phyloP scores from a whole-genome alignment of 2,888 invertebrate species.

The Ornithoptera priamus region DNA sequence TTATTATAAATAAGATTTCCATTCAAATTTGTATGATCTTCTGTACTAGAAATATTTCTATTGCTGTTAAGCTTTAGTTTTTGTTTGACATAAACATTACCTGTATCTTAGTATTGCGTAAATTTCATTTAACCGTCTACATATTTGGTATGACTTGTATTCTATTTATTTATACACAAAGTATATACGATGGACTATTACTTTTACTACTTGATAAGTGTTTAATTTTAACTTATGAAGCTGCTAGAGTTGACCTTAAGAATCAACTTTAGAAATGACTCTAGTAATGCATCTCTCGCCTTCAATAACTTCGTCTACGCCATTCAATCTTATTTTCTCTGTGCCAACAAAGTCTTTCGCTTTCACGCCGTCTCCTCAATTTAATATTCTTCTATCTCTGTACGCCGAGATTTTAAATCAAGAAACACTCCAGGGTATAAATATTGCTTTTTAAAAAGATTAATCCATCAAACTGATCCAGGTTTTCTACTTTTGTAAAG shows the following conservation, averaged over 20 bases:
- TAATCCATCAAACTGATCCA: background rate
- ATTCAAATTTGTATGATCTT: too few species aligned
- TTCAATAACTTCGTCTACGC: conserved; percentile 23
- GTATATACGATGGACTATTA: too few species aligned
- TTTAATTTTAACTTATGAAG: conserved; percentile 1
- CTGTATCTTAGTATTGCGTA: too few species aligned
- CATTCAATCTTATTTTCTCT: conserved; percentile 27
- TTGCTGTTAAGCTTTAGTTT: too few species aligned
- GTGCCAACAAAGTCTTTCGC: conserved; percentile 18
- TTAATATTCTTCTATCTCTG: conserved; percentile 10
- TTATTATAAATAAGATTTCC: too few species aligned
- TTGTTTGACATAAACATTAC: too few species aligned
- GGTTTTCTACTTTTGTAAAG: too few species aligned
- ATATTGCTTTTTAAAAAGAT: background rate
- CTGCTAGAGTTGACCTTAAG: background rate
- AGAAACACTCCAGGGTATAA: background rate
- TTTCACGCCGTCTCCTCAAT: conserved; percentile 12
- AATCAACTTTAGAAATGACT: conserved; percentile 15
- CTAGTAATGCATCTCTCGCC: conserved; percentile 21
- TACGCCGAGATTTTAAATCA: conserved; percentile 5
- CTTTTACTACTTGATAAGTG: background rate
- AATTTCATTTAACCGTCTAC: background rate
- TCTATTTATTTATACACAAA: too few species aligned
- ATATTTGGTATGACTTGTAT: background rate
- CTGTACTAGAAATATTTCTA: too few species aligned